Conservation (phyloP, 2,888 invertebrate genomes). For the Pyrrhosoma nymphula region DNA sequence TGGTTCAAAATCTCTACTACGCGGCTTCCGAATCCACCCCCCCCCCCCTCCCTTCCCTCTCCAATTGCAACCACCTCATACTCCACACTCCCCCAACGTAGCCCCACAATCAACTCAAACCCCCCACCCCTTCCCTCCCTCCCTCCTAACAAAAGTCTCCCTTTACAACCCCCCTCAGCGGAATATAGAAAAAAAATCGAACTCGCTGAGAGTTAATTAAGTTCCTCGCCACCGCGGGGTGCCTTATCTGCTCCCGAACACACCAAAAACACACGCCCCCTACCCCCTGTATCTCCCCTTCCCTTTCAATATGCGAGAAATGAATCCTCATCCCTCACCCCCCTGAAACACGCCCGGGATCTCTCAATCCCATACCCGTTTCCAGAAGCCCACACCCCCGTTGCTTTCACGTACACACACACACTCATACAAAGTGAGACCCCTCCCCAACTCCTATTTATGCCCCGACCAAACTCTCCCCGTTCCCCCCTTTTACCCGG, state of each 20-base stretch:
- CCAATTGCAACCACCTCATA: slow-evolving; percentile 25
- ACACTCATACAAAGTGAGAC: neutral
- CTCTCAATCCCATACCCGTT: neutral
- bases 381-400: neutral
- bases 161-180: neutral
- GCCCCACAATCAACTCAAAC: neutral
- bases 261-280: slow-evolving; percentile 61
- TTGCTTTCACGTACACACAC: neutral
- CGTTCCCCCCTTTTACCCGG: neutral
- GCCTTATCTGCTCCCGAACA: slow-evolving; percentile 59
- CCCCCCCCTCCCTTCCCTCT: too few species aligned
- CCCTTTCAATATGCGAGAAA: neutral
- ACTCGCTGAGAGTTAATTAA: slow-evolving; percentile 66
- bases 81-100: neutral
- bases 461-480: neutral
- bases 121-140: neutral
- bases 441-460: neutral
- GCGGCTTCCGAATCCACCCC: neutral
- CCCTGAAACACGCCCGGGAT: neutral
- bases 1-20: neutral
- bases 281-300: too few species aligned
- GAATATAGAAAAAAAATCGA: slow-evolving; percentile 33
- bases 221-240: slow-evolving; percentile 58
- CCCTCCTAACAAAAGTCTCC: neutral
- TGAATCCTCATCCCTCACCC: neutral